Percentiles rank a stretch among this genome's conserved stretches.
Evolutionary conservation across 2,797 vertebrate species (phyloP).

Genomic region (Cercopithecus petaurista): DNA sequence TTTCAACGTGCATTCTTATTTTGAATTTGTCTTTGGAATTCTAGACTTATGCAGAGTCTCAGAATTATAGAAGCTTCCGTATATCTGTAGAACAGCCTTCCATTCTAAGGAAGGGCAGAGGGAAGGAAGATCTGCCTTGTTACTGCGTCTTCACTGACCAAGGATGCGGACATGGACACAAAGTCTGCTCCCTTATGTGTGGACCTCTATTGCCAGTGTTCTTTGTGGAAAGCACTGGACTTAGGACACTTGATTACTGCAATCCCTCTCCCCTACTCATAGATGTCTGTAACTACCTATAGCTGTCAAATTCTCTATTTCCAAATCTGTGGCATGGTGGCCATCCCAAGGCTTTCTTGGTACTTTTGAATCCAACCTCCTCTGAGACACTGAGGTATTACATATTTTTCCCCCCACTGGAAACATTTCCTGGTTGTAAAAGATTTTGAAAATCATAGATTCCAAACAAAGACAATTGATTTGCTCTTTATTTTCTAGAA

Average conservation of each 20-base stretch:
- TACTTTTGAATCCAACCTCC: background rate
- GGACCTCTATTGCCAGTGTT: background rate
- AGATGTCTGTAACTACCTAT: fast-evolving
- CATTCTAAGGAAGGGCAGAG: background rate
- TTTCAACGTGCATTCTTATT: background rate
- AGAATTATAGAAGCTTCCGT: background rate
- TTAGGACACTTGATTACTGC: fast-evolving
- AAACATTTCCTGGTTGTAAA: background rate
- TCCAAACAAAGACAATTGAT: background rate
- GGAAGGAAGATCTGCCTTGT: background rate
- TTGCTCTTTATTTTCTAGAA: background rate
- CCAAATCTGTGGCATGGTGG: background rate
- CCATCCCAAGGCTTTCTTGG: background rate
- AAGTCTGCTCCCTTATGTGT: fast-evolving
- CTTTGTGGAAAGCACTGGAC: background rate
- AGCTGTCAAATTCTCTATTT: background rate
- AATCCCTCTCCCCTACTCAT: fast-evolving
- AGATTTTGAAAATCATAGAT: background rate
- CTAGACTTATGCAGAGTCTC: background rate
- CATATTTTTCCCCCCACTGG: background rate
- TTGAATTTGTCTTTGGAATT: background rate
- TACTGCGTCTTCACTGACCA: fast-evolving
- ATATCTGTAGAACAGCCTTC: background rate
- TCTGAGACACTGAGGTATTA: background rate
- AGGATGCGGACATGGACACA: fast-evolving